phyloP scores from a whole-genome alignment of 2,113 vertebrate genomes.

The Eublepharis macularius region DNA sequence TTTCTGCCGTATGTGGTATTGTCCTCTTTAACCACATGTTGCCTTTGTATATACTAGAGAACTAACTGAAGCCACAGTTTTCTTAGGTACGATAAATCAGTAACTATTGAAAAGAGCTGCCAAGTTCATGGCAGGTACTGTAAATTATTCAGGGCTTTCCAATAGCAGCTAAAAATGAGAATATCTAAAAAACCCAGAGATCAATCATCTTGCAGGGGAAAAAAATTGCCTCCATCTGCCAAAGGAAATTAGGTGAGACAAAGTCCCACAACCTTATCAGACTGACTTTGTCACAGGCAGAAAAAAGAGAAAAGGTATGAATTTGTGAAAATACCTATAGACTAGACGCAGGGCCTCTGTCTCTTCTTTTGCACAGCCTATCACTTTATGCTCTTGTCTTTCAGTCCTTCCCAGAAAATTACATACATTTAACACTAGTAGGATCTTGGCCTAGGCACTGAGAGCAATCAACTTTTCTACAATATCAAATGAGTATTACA shows the following conservation, averaged over 20 bases:
- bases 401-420: background rate
- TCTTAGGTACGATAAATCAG: constrained; percentile 51
- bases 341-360: background rate
- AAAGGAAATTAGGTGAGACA: constrained; percentile 48
- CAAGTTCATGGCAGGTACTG: constrained; percentile 45
- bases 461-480: constrained; percentile 31
- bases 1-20: background rate
- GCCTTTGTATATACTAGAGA: constrained; percentile 22
- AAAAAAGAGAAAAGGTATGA: background rate
- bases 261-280: constrained; percentile 41
- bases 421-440: constrained; percentile 29
- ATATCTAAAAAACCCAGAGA: constrained; percentile 53
- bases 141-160: constrained; percentile 66
- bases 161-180: constrained; percentile 48
- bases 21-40: constrained; percentile 9
- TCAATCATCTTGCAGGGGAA: constrained; percentile 47
- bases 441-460: background rate
- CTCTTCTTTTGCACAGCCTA: background rate
- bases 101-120: constrained; percentile 45
- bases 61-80: background rate
- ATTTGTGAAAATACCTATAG: constrained; percentile 8
- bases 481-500: constrained; percentile 24
- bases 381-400: constrained; percentile 24
- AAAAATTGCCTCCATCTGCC: constrained; percentile 48
- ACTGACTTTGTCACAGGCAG: constrained; percentile 41